Evolutionary conservation across 2,888 invertebrate genomes (phyloP).

Genomic region (Tanypteryx hageni): DNA sequence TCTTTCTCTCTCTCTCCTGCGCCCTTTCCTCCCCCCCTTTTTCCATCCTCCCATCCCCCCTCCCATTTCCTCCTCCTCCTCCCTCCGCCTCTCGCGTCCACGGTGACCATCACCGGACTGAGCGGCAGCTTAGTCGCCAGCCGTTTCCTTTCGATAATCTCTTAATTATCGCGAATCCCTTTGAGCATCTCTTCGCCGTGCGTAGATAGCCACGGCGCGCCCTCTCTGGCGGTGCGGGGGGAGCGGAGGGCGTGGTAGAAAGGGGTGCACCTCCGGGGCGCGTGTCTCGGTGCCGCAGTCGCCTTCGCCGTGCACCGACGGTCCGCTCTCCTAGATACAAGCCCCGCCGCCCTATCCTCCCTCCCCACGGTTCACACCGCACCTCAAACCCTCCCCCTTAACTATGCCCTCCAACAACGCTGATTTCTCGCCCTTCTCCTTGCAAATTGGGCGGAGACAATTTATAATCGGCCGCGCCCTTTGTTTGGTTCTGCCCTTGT

Average conservation of each 20-base stretch:
- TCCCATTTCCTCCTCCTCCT: slow-evolving; percentile 3
- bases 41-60: neutral
- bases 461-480: slow-evolving; percentile 59
- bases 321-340: neutral
- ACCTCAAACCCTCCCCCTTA: neutral
- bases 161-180: neutral
- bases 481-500: slow-evolving; percentile 63
- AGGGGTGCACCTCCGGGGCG: neutral
- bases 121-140: neutral
- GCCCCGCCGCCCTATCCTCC: neutral
- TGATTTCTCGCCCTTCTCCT: slow-evolving; percentile 23
- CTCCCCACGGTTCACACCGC: neutral
- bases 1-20: neutral
- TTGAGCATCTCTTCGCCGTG: neutral
- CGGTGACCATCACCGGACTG: slow-evolving; percentile 6
- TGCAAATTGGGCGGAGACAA: slow-evolving; percentile 64
- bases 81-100: neutral
- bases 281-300: neutral
- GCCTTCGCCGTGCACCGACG: neutral
- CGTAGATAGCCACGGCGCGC: neutral
- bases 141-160: neutral
- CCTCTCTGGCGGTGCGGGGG: no score
- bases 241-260: neutral
- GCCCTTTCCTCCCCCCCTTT: neutral
- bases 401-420: neutral